Percentiles rank a stretch among this genome's conserved stretches.
phyloP scores from a whole-genome alignment of 2,888 invertebrate species.

The Atherix ibis region DNA sequence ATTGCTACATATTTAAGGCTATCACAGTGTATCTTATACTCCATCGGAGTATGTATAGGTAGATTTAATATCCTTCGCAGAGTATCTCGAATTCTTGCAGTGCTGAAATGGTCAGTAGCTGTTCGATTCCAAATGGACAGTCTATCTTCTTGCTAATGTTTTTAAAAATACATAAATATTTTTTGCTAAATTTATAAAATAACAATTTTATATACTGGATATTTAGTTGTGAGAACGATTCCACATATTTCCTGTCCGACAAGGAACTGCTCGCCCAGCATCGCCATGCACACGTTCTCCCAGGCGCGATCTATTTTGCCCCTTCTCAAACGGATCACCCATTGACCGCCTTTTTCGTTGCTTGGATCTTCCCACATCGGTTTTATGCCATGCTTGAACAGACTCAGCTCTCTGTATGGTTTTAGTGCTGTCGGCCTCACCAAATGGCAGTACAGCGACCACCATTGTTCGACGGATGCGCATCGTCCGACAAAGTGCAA shows the following conservation, averaged over 20 bases:
- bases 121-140: conserved; percentile 96
- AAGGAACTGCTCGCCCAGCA: conserved; percentile 98
- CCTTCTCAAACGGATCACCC: conserved; percentile 91
- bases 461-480: conserved; percentile 93
- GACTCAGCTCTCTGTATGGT: conserved; percentile 83
- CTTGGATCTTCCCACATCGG: conserved; percentile 99
- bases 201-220: conserved; percentile 37
- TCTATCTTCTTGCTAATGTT: conserved; percentile 64
- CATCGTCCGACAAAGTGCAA: conserved; percentile 78
- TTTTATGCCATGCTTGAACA: conserved; percentile 94
- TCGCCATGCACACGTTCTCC: conserved; percentile 97
- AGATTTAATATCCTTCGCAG: conserved; percentile 88
- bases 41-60: conserved; percentile 81
- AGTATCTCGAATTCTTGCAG: conserved; percentile 85
- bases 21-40: conserved; percentile 77
- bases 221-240: conserved; percentile 86
- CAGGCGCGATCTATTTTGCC: conserved; percentile 90
- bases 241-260: conserved; percentile 98
- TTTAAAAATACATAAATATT: conserved; percentile 5
- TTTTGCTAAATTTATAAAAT: conserved; percentile 8
- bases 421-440: conserved; percentile 78
- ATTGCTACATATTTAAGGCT: conserved; percentile 56
- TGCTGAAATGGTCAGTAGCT: conserved; percentile 75
- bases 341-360: conserved; percentile 93
- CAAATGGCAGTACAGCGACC: conserved; percentile 87